Conservation (phyloP, 1,140 invertebrate genomes). For the Tetramorium alpestre region DNA sequence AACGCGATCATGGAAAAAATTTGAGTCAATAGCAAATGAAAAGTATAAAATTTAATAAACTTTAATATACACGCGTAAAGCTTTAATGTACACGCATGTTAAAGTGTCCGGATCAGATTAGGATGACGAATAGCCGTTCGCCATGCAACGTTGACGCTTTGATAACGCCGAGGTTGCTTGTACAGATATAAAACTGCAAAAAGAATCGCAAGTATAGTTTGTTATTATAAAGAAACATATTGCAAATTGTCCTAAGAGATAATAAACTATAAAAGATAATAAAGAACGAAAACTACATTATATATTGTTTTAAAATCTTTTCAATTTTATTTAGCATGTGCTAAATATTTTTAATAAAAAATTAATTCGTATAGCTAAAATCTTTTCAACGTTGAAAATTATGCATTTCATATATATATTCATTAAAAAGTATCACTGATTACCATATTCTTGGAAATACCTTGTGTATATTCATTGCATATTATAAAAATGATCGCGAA, state of each 20-base stretch:
- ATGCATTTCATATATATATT: conserved; percentile 39
- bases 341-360: conserved; percentile 29
- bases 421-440: conserved; percentile 22
- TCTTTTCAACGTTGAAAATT: conserved; percentile 10
- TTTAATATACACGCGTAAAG: conserved; percentile 42
- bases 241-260: conserved; percentile 10
- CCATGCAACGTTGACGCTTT: conserved; percentile 27
- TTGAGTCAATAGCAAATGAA: conserved; percentile 10
- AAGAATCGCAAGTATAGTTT: conserved; percentile 1
- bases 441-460: conserved; percentile 21
- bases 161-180: conserved; percentile 29
- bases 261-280: not conserved
- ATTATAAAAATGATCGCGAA: conserved; percentile 44
- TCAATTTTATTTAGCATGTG: not conserved
- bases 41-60: conserved; percentile 55
- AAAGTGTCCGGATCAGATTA: conserved; percentile 38
- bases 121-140: conserved; percentile 33
- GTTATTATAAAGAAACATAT: conserved; percentile 2
- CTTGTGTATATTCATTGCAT: conserved; percentile 53
- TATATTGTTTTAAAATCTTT: not conserved
- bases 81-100: conserved; percentile 47
- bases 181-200: conserved; percentile 16
- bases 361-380: not conserved
- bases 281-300: not conserved
- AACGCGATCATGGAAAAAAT: not conserved